Evolutionary conservation across 2,888 invertebrate species (phyloP).

Genomic region (Atrina japonica): DNA sequence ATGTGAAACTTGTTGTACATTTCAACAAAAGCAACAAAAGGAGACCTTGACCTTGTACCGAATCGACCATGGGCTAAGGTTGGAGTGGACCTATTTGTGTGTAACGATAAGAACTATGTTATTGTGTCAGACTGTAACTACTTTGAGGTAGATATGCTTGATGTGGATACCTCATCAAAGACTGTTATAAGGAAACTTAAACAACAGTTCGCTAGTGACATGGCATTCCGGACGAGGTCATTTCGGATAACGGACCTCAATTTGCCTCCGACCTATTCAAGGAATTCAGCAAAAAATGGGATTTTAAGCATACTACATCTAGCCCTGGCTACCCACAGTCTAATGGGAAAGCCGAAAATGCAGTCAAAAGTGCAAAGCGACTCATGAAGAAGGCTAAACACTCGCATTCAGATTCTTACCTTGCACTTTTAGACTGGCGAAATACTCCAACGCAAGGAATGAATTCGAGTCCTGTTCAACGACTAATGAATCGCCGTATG

Average conservation of each 20-base stretch:
- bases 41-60: slow-evolving; percentile 37
- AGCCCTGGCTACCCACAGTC: slow-evolving; percentile 27
- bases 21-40: slow-evolving; percentile 27
- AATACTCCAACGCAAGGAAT: slow-evolving; percentile 36
- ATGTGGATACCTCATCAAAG: slow-evolving; percentile 16
- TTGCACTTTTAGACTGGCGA: slow-evolving; percentile 35
- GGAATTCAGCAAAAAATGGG: slow-evolving; percentile 9
- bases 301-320: slow-evolving; percentile 17
- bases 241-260: slow-evolving; percentile 48
- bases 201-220: slow-evolving; percentile 38
- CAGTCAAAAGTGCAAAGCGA: slow-evolving; percentile 44
- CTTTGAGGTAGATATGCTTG: slow-evolving; percentile 27
- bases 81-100: slow-evolving; percentile 35
- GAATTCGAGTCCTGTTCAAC: slow-evolving; percentile 6
- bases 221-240: slow-evolving; percentile 43
- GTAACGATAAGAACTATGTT: slow-evolving; percentile 39
- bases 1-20: slow-evolving; percentile 34
- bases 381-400: slow-evolving; percentile 42
- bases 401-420: slow-evolving; percentile 31
- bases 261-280: slow-evolving; percentile 24
- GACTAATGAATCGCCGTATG: slow-evolving; percentile 19
- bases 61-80: slow-evolving; percentile 36
- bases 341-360: slow-evolving; percentile 33
- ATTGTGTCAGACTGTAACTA: slow-evolving; percentile 42
- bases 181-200: not conserved